Percentiles rank a stretch among this genome's conserved stretches.
phyloP scores from a whole-genome alignment of 1,140 invertebrate genomes.

The Drosophila kepulauana region DNA sequence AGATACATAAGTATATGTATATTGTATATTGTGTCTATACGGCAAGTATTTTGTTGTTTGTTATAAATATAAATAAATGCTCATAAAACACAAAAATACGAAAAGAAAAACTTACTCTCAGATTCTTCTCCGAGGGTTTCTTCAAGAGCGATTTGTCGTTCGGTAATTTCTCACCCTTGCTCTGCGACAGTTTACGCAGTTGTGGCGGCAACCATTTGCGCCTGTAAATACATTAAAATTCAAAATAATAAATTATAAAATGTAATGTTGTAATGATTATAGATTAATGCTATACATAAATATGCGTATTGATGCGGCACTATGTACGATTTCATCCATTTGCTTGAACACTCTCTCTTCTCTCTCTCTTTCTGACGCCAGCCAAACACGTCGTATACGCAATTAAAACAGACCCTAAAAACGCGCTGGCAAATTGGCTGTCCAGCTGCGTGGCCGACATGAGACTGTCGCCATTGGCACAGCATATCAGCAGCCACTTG shows the following conservation, averaged over 20 bases:
- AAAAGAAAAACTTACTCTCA: conserved; percentile 88
- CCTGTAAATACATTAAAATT: conserved; percentile 82
- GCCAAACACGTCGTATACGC: conserved; percentile 35
- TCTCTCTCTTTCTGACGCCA: conserved; percentile 10
- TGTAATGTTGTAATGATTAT: conserved; percentile 18
- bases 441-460: conserved; percentile 76
- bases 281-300: conserved; percentile 57
- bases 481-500: conserved; percentile 61
- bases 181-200: conserved; percentile 94
- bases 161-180: conserved; percentile 92
- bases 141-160: conserved; percentile 88
- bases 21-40: conserved; percentile 18
- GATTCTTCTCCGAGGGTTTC: conserved; percentile 91
- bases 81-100: conserved; percentile 28
- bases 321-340: conserved; percentile 70
- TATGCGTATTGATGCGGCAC: conserved; percentile 52
- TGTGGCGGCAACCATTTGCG: conserved; percentile 97
- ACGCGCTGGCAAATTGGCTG: conserved; percentile 58
- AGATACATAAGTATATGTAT: conserved; percentile 19
- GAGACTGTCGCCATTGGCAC: conserved; percentile 71
- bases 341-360: conserved; percentile 18
- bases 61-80: conserved; percentile 65
- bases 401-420: conserved; percentile 48
- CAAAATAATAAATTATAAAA: conserved; percentile 26
- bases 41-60: background rate